These are phyloP conservation scores for Etia nguti DNA, from an alignment of 2,113 vertebrate genomes.

Conservation along the genomic window DNA sequence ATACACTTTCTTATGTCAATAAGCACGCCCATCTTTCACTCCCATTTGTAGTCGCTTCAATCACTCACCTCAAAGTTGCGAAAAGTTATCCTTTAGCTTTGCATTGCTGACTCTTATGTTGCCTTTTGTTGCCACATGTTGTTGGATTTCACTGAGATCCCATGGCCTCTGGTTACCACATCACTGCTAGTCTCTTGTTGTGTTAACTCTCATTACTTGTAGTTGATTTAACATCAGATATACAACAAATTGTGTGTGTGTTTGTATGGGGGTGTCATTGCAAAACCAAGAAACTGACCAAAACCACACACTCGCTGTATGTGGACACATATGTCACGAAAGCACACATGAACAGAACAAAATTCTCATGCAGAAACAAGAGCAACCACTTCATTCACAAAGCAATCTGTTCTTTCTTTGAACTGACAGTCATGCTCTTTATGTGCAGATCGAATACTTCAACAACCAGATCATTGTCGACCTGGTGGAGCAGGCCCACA, in stretches of 20 bases:
- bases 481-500: constrained; percentile 85
- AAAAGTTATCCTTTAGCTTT: background rate
- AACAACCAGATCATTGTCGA: constrained; percentile 92
- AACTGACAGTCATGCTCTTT: background rate
- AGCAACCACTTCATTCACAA: rapidly evolving
- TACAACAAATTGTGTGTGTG: background rate
- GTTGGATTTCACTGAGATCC: background rate
- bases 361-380: background rate
- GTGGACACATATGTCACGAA: background rate
- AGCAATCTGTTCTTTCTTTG: background rate
- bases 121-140: background rate
- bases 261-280: background rate
- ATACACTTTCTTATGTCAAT: background rate
- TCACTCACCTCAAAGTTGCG: background rate
- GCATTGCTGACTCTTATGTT: background rate
- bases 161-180: background rate
- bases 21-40: background rate
- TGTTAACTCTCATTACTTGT: background rate
- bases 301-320: background rate
- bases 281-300: background rate
- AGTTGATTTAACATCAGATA: background rate
- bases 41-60: rapidly evolving
- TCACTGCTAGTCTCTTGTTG: background rate
- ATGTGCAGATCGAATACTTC: constrained; percentile 84
- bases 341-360: background rate